Percentiles rank a stretch among this genome's conserved stretches.
Conservation (phyloP, 2,888 invertebrate species). For the Aporophyla nigra region DNA sequence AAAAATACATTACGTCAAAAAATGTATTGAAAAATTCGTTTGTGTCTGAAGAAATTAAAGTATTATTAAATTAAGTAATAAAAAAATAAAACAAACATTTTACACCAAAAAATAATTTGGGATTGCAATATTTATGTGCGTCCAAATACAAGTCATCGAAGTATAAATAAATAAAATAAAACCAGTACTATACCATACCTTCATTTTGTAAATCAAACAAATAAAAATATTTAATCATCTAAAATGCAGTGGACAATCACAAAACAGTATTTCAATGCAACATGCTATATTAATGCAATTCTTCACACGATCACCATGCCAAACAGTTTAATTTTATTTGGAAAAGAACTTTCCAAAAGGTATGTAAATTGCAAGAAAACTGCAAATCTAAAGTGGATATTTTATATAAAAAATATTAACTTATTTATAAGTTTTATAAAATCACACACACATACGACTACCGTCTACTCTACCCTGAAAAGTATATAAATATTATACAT, state of each 20-base stretch:
- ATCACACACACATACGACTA: conserved; percentile 53
- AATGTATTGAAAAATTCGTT: too few relatives aligned
- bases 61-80: not conserved
- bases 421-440: conserved; percentile 1
- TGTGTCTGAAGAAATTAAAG: not conserved
- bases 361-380: not conserved
- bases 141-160: not conserved
- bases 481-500: conserved; percentile 52
- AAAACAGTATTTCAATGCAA: conserved; percentile 51
- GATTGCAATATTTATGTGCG: not conserved
- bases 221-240: conserved; percentile 27
- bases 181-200: conserved; percentile 52
- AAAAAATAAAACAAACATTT: not conserved
- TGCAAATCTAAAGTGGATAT: conserved; percentile 15
- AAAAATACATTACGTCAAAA: not conserved
- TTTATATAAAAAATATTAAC: not conserved
- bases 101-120: not conserved
- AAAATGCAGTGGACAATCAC: conserved; percentile 49
- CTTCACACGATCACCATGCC: conserved; percentile 46
- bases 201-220: conserved; percentile 15
- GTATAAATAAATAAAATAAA: conserved; percentile 14
- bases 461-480: conserved; percentile 53
- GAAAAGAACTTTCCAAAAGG: not conserved
- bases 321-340: conserved; percentile 20
- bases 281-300: conserved; percentile 62